Percentiles rank a stretch among this genome's conserved stretches.
phyloP scores from a whole-genome alignment of 2,797 vertebrate species.

The Rhinichthys osculus region DNA sequence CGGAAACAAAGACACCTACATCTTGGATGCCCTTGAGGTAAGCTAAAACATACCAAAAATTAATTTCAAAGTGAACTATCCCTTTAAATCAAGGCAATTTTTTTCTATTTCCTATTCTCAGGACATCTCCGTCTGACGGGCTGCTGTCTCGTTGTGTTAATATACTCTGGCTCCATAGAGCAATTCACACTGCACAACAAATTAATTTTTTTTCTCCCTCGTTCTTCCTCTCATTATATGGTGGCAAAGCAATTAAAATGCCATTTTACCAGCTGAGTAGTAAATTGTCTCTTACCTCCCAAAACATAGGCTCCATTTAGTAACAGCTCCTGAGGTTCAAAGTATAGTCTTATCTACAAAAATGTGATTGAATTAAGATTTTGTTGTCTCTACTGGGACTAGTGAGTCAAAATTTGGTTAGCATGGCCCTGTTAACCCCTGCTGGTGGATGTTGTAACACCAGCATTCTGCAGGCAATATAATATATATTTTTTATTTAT shows the following conservation, averaged over 20 bases:
- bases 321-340: slow-evolving; percentile 10
- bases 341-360: slow-evolving; percentile 11
- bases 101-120: slow-evolving; percentile 27
- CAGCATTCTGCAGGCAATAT: background rate
- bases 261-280: slow-evolving; percentile 29
- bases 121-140: slow-evolving; percentile 30
- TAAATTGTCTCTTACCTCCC: slow-evolving; percentile 35
- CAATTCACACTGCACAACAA: slow-evolving; percentile 37
- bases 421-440: background rate
- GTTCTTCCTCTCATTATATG: slow-evolving; percentile 34
- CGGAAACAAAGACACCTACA: no score
- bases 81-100: slow-evolving; percentile 37
- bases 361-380: slow-evolving; percentile 18
- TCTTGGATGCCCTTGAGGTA: no score
- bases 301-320: slow-evolving; percentile 15
- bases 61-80: no score
- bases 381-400: background rate
- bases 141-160: slow-evolving; percentile 36
- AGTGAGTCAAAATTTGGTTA: background rate
- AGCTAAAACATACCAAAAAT: no score
- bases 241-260: slow-evolving; percentile 45
- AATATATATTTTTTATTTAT: no score
- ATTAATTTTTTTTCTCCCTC: slow-evolving; percentile 6
- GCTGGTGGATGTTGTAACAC: background rate
- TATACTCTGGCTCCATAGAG: slow-evolving; percentile 34